Base-by-base conservation (phyloP, 2,888 invertebrate species). In the Tridacna gigas region DNA sequence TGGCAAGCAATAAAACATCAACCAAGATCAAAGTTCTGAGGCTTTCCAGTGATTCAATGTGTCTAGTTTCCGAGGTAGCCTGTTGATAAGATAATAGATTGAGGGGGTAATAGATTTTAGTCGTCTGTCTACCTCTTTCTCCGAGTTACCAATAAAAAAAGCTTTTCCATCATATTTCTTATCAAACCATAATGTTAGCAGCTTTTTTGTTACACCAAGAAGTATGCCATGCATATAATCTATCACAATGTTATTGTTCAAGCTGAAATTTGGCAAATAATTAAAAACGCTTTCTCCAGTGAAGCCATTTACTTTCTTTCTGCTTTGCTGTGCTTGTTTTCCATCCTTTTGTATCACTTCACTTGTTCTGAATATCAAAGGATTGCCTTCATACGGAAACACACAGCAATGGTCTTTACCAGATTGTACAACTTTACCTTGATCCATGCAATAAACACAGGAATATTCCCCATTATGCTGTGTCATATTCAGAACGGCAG, bases 151-250 rank as follows among this genome's bases (percentile, higher is more conserved):
- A 71, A 83, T 83, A 66, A 51, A 79, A 25, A 22, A 86, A 18
- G 65, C 37, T 48, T 79, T 22, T 11, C 60, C 60, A 2, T 67
- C 22, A 22, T 37, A 74, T 76, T 76, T 65, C 7, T 66, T 20
- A 74, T 79, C 81, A 75, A 86, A 81, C 86, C 83, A 84, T 3
- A 80, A 28, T 37, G 28, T n/a, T 48, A 83, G 22, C 2, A 88
- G 67, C 47, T 85, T 85, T 56, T 56, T 85, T 85, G 83, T 73
- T 0, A 85, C 71, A 18, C 87, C 85, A 1, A 83, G 47, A 15
- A 87, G 77, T 25, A 79, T 56, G 0, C 84, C 84, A 82, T 84
- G 86, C 86, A 87, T 84, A 77, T 87, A 84, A 61, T 87, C 87
- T 63, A 82, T 56, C 7, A 87, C 84, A 22, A 83, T 80, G 74